A percentile compares a stretch with the other conserved stretches of the same genome.
Evolutionary conservation across 2,113 vertebrate genomes (phyloP).

Genomic region (Paramormyrops kingsleyae): DNA sequence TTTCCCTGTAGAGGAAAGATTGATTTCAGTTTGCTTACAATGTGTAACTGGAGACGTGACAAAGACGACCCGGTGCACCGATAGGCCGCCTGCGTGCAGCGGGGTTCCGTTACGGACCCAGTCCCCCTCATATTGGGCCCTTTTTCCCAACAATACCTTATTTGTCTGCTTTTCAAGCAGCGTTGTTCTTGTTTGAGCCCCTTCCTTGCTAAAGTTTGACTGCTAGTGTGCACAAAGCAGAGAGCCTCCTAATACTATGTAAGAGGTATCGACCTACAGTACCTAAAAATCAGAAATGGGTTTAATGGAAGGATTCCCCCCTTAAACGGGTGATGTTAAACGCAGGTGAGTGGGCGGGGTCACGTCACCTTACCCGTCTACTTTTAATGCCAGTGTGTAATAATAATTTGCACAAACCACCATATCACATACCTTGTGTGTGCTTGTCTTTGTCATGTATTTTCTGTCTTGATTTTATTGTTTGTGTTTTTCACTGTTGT

Average conservation of each 20-base stretch:
- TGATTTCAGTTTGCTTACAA: slow-evolving; percentile 20
- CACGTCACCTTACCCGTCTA: background rate
- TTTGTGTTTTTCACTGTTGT: background rate
- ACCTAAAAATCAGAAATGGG: background rate
- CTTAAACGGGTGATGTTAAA: background rate
- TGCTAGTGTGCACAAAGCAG: background rate
- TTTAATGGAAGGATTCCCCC: background rate
- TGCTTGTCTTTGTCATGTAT: background rate
- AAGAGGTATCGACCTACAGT: background rate
- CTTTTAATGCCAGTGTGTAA: background rate
- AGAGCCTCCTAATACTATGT: background rate
- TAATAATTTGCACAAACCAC: background rate
- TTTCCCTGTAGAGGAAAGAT: background rate
- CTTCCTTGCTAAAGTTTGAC: background rate
- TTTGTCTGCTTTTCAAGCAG: slow-evolving; percentile 8
- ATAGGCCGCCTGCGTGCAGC: background rate
- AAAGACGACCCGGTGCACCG: background rate
- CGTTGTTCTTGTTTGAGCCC: background rate
- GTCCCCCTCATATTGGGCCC: background rate
- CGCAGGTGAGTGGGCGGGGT: background rate
- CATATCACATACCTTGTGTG: background rate
- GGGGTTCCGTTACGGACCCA: background rate
- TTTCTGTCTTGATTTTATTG: background rate
- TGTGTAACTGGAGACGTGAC: slow-evolving; percentile 9
- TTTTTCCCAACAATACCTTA: background rate